Evolutionary conservation across 2,888 invertebrate genomes (phyloP).

Genomic region (Drosophila conformis): DNA sequence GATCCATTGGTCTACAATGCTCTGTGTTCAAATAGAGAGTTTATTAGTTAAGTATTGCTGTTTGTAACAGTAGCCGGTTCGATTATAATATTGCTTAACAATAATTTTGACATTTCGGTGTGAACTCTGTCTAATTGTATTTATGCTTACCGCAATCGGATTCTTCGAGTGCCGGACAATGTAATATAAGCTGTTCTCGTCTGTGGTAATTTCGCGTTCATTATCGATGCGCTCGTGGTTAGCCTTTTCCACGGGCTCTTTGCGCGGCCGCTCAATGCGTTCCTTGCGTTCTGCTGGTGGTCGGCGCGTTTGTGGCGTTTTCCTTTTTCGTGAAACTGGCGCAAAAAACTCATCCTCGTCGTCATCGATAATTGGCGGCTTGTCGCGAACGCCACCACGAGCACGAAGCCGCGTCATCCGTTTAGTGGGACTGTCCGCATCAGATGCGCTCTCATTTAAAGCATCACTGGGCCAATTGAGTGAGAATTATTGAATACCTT

Average conservation of each 20-base stretch:
- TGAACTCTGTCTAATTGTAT: not conserved
- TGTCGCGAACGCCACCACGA: conserved; percentile 85
- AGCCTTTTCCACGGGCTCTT: conserved; percentile 83
- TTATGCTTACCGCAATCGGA: conserved; percentile 89
- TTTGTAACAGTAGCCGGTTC: not conserved
- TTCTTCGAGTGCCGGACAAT: conserved; percentile 93
- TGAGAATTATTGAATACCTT: not conserved
- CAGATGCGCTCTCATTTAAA: conserved; percentile 84
- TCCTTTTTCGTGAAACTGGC: conserved; percentile 83
- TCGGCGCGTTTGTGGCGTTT: conserved; percentile 73
- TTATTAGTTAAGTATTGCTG: not conserved
- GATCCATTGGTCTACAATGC: conserved; percentile 99
- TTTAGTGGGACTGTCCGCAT: conserved; percentile 86
- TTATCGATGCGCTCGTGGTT: conserved; percentile 83
- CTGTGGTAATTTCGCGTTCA: conserved; percentile 87
- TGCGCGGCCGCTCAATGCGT: conserved; percentile 83
- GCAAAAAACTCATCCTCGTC: conserved; percentile 85
- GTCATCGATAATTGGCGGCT: conserved; percentile 85
- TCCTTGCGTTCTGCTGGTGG: conserved; percentile 81
- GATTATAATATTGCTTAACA: not conserved
- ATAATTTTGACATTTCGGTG: not conserved
- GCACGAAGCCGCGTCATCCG: conserved; percentile 89
- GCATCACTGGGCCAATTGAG: conserved; percentile 70
- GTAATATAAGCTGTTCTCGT: conserved; percentile 93
- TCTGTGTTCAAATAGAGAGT: conserved; percentile 85